These are phyloP conservation scores for Trichogramma dendrolimi DNA, from an alignment of 2,888 invertebrate species.

Conservation along the genomic window DNA sequence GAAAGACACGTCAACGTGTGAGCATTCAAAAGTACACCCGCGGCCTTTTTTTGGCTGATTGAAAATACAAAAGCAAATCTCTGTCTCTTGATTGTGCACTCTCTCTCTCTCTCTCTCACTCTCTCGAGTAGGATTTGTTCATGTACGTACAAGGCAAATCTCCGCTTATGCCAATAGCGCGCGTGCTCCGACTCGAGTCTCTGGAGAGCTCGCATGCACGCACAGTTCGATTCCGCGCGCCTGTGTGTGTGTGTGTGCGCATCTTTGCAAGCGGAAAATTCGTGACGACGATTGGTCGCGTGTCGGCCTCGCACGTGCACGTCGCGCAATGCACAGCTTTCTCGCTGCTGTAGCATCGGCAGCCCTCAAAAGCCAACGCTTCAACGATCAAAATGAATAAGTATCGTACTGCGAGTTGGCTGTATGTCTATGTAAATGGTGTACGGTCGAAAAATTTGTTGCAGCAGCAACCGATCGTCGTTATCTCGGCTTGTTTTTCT, in stretches of 20 bases:
- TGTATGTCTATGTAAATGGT: background rate
- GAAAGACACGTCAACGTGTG: too few species aligned
- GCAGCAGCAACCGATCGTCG: background rate
- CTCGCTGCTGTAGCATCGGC: constrained; percentile 15
- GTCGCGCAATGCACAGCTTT: constrained; percentile 4
- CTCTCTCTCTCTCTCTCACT: constrained; percentile 3
- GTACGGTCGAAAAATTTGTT: constrained; percentile 1
- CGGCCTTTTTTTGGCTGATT: too few species aligned
- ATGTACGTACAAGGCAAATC: constrained; percentile 2
- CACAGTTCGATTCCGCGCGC: background rate
- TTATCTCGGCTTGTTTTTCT: background rate
- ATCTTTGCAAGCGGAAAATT: constrained; percentile 37
- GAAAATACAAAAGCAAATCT: too few species aligned
- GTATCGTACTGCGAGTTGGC: background rate
- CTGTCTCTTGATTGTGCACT: too few species aligned
- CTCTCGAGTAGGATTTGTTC: background rate
- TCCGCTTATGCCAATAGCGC: too few species aligned
- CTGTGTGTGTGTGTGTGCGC: constrained; percentile 20
- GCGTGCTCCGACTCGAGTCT: too few species aligned
- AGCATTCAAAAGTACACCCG: too few species aligned
- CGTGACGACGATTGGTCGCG: constrained; percentile 35
- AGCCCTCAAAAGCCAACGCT: constrained; percentile 4
- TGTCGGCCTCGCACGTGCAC: constrained; percentile 31
- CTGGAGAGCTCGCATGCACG: background rate
- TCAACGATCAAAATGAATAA: constrained; percentile 21